phyloP scores from a whole-genome alignment of 2,113 vertebrate genomes.

The Lamprologus sp. region DNA sequence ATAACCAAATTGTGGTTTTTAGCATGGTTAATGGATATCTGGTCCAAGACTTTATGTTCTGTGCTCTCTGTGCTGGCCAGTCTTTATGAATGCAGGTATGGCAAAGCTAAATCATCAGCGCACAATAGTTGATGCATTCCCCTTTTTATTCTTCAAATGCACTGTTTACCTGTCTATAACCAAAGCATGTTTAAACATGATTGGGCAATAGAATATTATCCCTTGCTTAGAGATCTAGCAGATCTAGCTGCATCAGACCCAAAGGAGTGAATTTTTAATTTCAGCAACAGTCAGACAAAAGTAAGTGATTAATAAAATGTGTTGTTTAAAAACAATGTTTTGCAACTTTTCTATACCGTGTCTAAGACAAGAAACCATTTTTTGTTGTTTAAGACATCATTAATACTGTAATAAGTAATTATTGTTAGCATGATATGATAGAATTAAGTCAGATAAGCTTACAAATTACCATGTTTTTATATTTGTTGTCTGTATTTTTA shows the following conservation, averaged over 20 bases:
- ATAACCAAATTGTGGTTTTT: not conserved
- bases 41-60: not conserved
- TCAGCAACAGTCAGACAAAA: not conserved
- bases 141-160: not conserved
- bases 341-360: not conserved
- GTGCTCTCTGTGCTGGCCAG: not conserved
- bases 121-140: not conserved
- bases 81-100: not conserved
- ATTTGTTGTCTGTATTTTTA: not conserved
- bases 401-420: not conserved
- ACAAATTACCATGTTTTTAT: not conserved
- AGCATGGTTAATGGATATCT: not conserved
- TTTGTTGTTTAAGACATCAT: rapidly evolving
- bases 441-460: not conserved
- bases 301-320: not conserved
- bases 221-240: not conserved
- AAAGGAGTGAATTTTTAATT: not conserved
- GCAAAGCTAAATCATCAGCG: not conserved
- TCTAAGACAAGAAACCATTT: not conserved
- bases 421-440: not conserved
- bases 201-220: not conserved
- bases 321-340: not conserved
- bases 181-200: not conserved
- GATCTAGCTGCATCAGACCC: not conserved
- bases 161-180: not conserved